These are phyloP conservation scores for Podarcis lilfordi DNA, from an alignment of 2,797 vertebrate species.

Conservation along the genomic window DNA sequence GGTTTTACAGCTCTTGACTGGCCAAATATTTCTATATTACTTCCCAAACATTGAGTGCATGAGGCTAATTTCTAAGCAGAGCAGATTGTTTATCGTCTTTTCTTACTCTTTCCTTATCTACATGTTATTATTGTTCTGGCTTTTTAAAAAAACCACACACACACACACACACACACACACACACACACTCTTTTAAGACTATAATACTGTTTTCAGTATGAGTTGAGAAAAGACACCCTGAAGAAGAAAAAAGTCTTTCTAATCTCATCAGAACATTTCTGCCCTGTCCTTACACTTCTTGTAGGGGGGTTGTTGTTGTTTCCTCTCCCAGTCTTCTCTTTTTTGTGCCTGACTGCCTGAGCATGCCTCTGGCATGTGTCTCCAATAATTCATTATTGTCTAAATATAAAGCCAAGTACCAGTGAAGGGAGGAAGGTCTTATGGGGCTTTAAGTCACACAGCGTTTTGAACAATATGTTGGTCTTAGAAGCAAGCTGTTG, in stretches of 20 bases:
- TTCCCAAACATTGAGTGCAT: not conserved
- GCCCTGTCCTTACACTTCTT: slow-evolving; percentile 7
- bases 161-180: too few species aligned
- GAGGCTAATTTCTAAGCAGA: not conserved
- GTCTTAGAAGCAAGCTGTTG: not conserved
- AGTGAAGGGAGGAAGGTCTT: slow-evolving; percentile 6
- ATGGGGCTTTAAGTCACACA: not conserved
- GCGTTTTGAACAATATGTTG: not conserved
- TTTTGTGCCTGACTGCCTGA: slow-evolving; percentile 32
- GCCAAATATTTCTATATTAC: not conserved
- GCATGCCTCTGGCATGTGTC: slow-evolving; percentile 27
- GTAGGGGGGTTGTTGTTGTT: not conserved
- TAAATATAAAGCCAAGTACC: not conserved
- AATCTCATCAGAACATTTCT: slow-evolving; percentile 18
- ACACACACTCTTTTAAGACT: not conserved
- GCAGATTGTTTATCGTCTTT: not conserved
- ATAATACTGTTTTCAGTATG: not conserved
- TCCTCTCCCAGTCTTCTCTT: not conserved
- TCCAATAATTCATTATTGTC: slow-evolving; percentile 42
- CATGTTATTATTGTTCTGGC: too few species aligned
- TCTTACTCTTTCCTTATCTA: not conserved
- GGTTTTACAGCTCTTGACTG: not conserved
- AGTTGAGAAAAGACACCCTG: not conserved
- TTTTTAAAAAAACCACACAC: too few species aligned
- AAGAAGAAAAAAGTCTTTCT: not conserved